These are phyloP conservation scores for Carassius auratus DNA, from an alignment of 2,113 vertebrate species.

Conservation along the genomic window DNA sequence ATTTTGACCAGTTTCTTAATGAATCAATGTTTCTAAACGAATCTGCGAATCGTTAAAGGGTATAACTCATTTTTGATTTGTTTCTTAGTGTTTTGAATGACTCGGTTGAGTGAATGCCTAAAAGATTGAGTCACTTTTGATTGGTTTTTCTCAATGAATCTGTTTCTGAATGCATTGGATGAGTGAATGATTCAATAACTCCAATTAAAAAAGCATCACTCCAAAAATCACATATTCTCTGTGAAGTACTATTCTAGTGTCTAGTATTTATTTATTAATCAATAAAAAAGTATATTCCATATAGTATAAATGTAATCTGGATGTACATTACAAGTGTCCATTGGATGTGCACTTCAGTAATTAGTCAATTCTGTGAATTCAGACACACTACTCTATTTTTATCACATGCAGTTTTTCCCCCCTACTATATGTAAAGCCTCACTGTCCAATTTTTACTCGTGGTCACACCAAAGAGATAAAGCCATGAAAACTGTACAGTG, in stretches of 20 bases:
- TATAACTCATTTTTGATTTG: not conserved
- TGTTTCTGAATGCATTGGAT: not conserved
- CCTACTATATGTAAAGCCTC: not conserved
- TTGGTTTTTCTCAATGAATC: not conserved
- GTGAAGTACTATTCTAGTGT: no score
- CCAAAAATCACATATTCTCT: no score
- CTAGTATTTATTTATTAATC: no score
- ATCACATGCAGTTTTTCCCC: not conserved
- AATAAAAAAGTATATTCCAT: no score
- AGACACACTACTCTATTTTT: not conserved
- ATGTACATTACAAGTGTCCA: no score
- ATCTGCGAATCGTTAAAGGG: not conserved
- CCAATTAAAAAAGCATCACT: no score
- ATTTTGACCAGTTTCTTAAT: not conserved
- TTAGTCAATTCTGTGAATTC: not conserved
- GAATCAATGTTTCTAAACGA: not conserved
- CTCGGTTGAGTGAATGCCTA: not conserved
- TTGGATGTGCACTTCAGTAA: no score
- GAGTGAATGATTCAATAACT: not conserved
- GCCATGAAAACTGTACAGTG: not conserved
- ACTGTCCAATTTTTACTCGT: not conserved
- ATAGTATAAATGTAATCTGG: no score
- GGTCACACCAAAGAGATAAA: not conserved
- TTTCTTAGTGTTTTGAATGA: no score
- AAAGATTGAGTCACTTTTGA: not conserved